A percentile compares a stretch with the other conserved stretches of the same genome.
Conservation (phyloP, 1,140 invertebrate species). For the Araneus ventricosus region DNA sequence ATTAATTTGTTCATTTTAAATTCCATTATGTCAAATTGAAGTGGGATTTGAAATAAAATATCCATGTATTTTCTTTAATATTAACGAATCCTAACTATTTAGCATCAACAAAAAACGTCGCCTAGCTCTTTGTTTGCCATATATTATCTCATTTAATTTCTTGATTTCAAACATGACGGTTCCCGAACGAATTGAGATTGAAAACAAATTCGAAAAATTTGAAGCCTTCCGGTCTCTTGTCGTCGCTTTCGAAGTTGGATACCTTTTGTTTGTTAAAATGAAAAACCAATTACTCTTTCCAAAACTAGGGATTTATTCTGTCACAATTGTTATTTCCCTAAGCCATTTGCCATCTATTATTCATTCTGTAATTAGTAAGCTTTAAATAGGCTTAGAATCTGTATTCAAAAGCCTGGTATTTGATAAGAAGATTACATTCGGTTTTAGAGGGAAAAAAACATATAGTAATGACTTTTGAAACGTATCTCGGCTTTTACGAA, state of each 20-base stretch:
- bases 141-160: background rate
- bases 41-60: no score
- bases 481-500: background rate
- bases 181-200: background rate
- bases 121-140: background rate
- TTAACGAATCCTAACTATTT: background rate
- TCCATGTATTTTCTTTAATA: no score
- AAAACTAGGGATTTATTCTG: background rate
- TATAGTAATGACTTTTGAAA: slow-evolving; percentile 4
- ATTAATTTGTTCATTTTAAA: no score
- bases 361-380: background rate
- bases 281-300: slow-evolving; percentile 12
- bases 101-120: background rate
- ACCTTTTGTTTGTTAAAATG: slow-evolving; percentile 7
- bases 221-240: background rate
- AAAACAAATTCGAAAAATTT: background rate
- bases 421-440: background rate
- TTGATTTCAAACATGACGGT: background rate
- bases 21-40: no score
- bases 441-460: background rate
- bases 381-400: slow-evolving; percentile 17
- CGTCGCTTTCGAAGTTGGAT: background rate
- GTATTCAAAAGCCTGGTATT: background rate
- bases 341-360: slow-evolving; percentile 29
- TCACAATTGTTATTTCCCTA: slow-evolving; percentile 30